Evolutionary conservation across 1,140 invertebrate genomes (phyloP), one percentile per base, ranked within the genome.

Genomic region (Drosophila nasuta): DNA sequence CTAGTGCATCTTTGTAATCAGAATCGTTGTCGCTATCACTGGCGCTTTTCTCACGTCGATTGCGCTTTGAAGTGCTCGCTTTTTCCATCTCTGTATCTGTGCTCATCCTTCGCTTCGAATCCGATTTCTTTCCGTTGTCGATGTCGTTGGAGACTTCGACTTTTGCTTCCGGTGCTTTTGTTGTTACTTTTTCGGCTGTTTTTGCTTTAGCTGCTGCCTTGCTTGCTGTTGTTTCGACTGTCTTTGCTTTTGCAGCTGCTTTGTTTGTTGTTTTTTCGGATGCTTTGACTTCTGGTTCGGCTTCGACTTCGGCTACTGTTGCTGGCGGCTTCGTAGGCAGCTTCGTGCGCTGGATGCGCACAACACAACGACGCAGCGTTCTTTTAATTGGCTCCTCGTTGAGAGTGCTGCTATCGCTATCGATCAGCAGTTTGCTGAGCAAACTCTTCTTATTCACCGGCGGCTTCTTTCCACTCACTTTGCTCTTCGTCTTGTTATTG

Each of bases 51-150:
- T 57, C 38, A 25, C 56, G 51, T 4, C 66, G 72, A 35, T 35
- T 75, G 15, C 30, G 65, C 56, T 68, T 72, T 52, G 83, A 87
- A 38, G 83, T 87, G n/a, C 80, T 86, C 28, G 85, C 85, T 33
- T 82, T 57, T 60, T 86, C 78, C 48, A 51, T 56, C 6, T 90
- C 86, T 0, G 81, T 77, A 38, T 90, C 85, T 13, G 60, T 65
- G 66, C 86, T 88, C 83, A 87, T 89, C 20, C 33, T 79, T 33
- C 7, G 62, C n/a, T 49, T 75, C 38, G 11, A 1, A 5, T 60
- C 11, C 1, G 15, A 25, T 54, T 54, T 52, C 35, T 64, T 64
- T 7, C 20, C 59, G 45, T 8, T 33, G 11, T 28, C 20, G 10
- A 38, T 8, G 38, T 20, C 5, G 7, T 7, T 7, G 7, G 15